These are phyloP conservation scores for Sturmia bella DNA, from an alignment of 2,888 invertebrate genomes.

Conservation along the genomic window DNA sequence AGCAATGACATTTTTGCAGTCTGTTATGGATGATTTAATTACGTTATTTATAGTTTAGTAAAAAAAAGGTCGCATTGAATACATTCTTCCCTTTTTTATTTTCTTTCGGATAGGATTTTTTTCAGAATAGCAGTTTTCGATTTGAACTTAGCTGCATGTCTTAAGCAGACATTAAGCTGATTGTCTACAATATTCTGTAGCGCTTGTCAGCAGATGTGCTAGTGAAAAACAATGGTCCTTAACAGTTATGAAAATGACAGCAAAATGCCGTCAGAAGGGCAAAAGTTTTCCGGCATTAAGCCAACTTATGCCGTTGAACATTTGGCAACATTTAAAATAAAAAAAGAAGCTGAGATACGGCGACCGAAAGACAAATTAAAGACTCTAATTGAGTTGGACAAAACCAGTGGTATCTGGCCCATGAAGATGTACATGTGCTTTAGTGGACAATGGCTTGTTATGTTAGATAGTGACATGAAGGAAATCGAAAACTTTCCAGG, in stretches of 20 bases:
- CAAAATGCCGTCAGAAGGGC: conserved; percentile 26
- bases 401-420: conserved; percentile 98
- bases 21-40: no score
- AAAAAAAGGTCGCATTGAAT: no score
- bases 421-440: conserved; percentile 96
- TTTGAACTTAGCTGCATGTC: not conserved
- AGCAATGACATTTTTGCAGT: no score
- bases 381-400: conserved; percentile 93
- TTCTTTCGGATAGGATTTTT: no score
- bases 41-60: no score
- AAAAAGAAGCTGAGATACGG: conserved; percentile 92
- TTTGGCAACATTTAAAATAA: conserved; percentile 98
- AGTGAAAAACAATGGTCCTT: conserved; percentile 38
- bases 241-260: conserved; percentile 42
- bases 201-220: conserved; percentile 8
- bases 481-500: conserved; percentile 98
- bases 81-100: no score
- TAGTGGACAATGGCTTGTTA: conserved; percentile 93
- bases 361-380: conserved; percentile 96
- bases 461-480: conserved; percentile 96
- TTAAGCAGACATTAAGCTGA: not conserved
- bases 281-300: conserved; percentile 76
- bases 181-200: not conserved
- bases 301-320: conserved; percentile 96
- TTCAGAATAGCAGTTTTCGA: not conserved